A percentile compares a stretch with the other conserved stretches of the same genome.
These are phyloP conservation scores for Tipula helvola DNA, from an alignment of 2,888 invertebrate genomes.

Conservation along the genomic window DNA sequence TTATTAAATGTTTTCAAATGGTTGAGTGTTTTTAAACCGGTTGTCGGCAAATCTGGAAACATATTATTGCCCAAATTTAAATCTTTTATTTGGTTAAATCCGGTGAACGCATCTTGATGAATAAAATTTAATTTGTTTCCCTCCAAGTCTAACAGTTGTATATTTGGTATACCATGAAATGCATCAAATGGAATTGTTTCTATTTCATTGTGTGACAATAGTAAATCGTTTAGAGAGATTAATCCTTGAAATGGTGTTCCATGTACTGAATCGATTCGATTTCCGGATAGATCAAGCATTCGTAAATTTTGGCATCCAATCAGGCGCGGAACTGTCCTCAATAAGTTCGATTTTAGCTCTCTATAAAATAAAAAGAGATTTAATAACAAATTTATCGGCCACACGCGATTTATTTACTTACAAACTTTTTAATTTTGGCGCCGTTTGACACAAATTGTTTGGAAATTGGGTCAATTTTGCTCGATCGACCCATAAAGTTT, in stretches of 20 bases:
- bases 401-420: conserved; percentile 40
- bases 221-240: conserved; percentile 66
- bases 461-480: conserved; percentile 65
- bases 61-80: conserved; percentile 87
- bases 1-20: conserved; percentile 90
- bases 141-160: conserved; percentile 79
- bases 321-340: conserved; percentile 64
- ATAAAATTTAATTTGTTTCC: conserved; percentile 74
- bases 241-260: conserved; percentile 60
- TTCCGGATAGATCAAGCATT: conserved; percentile 81
- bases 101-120: conserved; percentile 72
- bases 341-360: conserved; percentile 72
- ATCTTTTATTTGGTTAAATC: conserved; percentile 68
- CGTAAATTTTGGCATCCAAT: conserved; percentile 66
- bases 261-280: conserved; percentile 58
- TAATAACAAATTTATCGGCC: not conserved
- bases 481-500: conserved; percentile 69
- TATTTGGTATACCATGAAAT: conserved; percentile 62
- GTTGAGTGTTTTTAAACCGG: conserved; percentile 64
- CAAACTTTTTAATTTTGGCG: conserved; percentile 73
- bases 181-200: conserved; percentile 60
- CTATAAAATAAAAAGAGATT: conserved; percentile 26
- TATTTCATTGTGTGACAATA: conserved; percentile 71
- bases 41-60: conserved; percentile 69
- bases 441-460: conserved; percentile 56